Evolutionary conservation across 2,888 invertebrate genomes (phyloP).

Genomic region (Tetropium fuscum): DNA sequence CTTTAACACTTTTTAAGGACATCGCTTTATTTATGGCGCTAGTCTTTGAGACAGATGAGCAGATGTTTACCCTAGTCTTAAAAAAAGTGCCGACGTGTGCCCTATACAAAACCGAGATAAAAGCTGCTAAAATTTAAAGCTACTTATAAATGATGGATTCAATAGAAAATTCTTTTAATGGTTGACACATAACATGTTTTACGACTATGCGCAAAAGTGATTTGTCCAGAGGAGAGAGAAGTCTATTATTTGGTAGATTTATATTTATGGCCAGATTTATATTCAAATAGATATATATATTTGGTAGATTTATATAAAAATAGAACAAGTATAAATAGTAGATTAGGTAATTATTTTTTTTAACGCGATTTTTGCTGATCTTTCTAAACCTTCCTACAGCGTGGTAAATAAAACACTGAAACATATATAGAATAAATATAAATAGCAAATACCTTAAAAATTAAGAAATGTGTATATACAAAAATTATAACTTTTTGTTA

Average conservation of each 20-base stretch:
- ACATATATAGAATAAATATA: too few relatives aligned
- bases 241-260: conserved; percentile 6
- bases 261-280: too few relatives aligned
- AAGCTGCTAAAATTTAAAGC: conserved; percentile 20
- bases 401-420: too few relatives aligned
- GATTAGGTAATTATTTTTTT: too few relatives aligned
- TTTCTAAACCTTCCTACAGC: too few relatives aligned
- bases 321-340: too few relatives aligned
- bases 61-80: conserved; percentile 19
- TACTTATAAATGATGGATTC: conserved; percentile 20
- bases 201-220: neutral
- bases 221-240: neutral
- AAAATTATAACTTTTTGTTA: too few relatives aligned
- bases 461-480: too few relatives aligned
- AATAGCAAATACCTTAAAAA: too few relatives aligned
- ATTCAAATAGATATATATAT: too few relatives aligned
- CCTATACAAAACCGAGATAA: conserved; percentile 5
- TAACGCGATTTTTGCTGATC: too few relatives aligned
- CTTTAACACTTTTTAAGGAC: conserved; percentile 27
- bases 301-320: too few relatives aligned
- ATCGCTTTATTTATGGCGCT: conserved; percentile 21
- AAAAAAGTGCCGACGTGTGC: conserved; percentile 24
- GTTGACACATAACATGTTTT: conserved; percentile 11
- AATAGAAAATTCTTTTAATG: conserved; percentile 20
- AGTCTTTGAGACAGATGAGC: conserved; percentile 15